Conservation (phyloP, 2,888 invertebrate genomes). For the Drosophila austrosaltans region DNA sequence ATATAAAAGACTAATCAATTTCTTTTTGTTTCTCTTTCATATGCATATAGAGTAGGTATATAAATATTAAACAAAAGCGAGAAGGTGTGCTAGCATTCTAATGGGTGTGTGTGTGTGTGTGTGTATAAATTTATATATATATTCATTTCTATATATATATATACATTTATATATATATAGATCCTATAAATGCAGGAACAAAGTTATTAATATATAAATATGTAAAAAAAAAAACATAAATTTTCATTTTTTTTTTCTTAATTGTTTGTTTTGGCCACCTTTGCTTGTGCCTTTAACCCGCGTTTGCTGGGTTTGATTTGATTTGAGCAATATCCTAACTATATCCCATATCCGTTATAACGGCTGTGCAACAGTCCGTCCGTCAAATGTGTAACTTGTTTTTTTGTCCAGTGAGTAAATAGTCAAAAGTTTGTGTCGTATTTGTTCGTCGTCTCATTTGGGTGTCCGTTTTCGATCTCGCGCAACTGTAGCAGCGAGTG, state of each 20-base stretch:
- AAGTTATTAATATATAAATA: constrained; percentile 4
- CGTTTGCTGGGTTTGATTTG: not conserved
- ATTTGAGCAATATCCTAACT: constrained; percentile 6
- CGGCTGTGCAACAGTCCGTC: constrained; percentile 1
- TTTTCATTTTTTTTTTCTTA: not conserved
- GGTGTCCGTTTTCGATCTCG: too few relatives aligned
- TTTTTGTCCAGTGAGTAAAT: not conserved
- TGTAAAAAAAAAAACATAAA: constrained; percentile 6
- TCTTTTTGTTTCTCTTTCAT: constrained; percentile 4
- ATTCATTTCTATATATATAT: not conserved
- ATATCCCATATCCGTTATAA: not conserved
- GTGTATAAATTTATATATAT: not conserved
- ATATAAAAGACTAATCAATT: constrained; percentile 15
- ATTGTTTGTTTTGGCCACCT: constrained; percentile 3
- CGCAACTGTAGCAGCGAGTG: not conserved
- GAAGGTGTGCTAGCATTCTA: constrained; percentile 39
- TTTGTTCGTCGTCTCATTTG: too few relatives aligned
- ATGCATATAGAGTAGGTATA: constrained; percentile 30
- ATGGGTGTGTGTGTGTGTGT: constrained; percentile 22
- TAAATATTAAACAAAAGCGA: constrained; percentile 68
- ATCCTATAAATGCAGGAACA: constrained; percentile 45
- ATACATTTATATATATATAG: constrained; percentile 17
- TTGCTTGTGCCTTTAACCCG: not conserved
- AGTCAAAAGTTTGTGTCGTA: not conserved
- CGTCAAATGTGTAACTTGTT: not conserved